Evolutionary conservation across 1,140 invertebrate species (phyloP), one percentile per base, ranked within the genome.

Genomic region (Brachystomella parvula): DNA sequence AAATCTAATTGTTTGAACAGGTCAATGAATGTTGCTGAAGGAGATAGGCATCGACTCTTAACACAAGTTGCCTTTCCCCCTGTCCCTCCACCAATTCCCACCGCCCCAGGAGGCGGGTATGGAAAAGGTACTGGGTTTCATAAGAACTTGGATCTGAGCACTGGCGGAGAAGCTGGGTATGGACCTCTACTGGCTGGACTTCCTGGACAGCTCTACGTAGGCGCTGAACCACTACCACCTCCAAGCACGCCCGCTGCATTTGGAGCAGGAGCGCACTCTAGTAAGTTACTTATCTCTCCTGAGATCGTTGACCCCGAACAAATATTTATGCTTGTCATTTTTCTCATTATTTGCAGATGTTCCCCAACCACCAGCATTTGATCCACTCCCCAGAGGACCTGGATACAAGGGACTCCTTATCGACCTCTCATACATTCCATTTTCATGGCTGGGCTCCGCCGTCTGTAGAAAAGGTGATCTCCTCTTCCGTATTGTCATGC

Each of bases 401-500:
- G 32, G 47, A 32, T 64, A 64, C 35, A 56, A 56, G 47, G 63
- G 65, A 1, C 56, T 68, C n/a, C 63, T 71, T 15, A 12, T 65
- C 1, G 72, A 69, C 19, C 69, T 69, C 24, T 67, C 66, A 26
- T 72, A 72, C 56, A 32, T 73, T 30, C 72, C 72, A 0, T 15
- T 21, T 31, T 63, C 69, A 24, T 69, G 57, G 62, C 32, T 71
- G 17, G 72, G 72, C 0, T 73, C 72, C 32, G 69, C 69, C 0
- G 30, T 71, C 0, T 64, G 67, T 17, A 67, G 67, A 0, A 73
- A 73, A 58, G 49, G 72, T 66, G 1, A 69, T 69, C 44, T 31
- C 69, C 2, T 53, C 68, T 3, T 73, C 71, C 72, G 69, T 2
- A 29, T 75, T 70, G 47, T 71, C 29, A 67, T 73, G 15, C 62